Evolutionary conservation across 64 coral and sea anemone species (phyloP), one percentile per base, ranked within the genome.

Genomic region (Exaiptasia diaphana): DNA sequence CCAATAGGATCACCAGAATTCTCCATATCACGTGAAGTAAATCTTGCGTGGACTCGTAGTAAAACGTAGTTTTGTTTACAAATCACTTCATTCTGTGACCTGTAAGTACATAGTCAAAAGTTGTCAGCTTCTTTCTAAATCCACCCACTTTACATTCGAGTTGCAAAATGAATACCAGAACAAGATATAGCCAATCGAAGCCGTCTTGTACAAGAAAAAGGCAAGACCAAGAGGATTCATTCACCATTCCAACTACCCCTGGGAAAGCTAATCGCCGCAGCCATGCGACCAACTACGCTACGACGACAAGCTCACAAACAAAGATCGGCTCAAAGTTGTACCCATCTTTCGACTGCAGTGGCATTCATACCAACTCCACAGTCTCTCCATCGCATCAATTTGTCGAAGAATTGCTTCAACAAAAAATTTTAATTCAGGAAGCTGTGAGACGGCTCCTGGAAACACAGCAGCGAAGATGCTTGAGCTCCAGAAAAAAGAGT

Each of bases 401-500:
- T 24, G 41, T 88, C 44, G 78, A 88, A 69, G 64, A 88, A 50
- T 72, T 88, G 44, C 48, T 88, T 39, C 68, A 88, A 34, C 75
- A 88, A 72, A 78, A 88, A 73, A 67, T 88, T 88, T 72, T 88
- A 88, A 88, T 88, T 88, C 85, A 88, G 72, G 85, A 88, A 38
- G 85, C 85, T 0, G 85, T 88, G 11, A 60, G 85, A 61, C 57
- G 85, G 38, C 73, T 88, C 72, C 20, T 88, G 85, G 76, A 88
- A 80, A 88, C 85, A 38, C 75, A 67, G 40, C 40, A 77, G 64
- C 15, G 69, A 44, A 59, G 61, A 38, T 37, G 55, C 32, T 39
- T 42, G 32, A 60, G 26, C 81, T 41, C 71, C 23, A 79, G 85
- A 18, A 71, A 56, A 50, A 80, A 50, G 58, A 88, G 58, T 73